Percentiles rank a stretch among this genome's conserved stretches.
Evolutionary conservation across 2,888 invertebrate species (phyloP).

Genomic region (Graphium colonna): DNA sequence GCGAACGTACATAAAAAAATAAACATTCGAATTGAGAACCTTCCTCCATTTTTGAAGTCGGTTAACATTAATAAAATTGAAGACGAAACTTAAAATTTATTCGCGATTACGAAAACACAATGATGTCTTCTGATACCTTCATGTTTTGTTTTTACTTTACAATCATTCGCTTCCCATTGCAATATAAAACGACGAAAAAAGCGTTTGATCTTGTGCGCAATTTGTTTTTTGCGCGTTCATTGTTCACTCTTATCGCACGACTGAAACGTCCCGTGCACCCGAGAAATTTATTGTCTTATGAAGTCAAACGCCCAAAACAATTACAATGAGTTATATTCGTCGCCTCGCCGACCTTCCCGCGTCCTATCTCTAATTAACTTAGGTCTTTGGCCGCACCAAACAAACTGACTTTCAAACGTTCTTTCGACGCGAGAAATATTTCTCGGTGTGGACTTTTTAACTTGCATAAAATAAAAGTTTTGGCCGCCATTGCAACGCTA

Average conservation of each 20-base stretch:
- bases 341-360: conserved; percentile 47
- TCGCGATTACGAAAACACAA: too few species aligned
- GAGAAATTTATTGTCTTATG: conserved; percentile 29
- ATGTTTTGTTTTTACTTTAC: background rate
- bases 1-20: too few species aligned
- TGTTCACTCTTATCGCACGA: conserved; percentile 7
- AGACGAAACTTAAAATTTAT: too few species aligned
- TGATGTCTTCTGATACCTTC: too few species aligned
- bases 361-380: conserved; percentile 64
- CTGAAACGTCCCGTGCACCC: conserved; percentile 1
- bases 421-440: conserved; percentile 59
- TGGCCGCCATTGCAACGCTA: conserved; percentile 20
- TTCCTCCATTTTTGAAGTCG: too few species aligned
- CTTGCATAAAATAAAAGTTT: conserved; percentile 21
- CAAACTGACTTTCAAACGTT: conserved; percentile 70
- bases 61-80: too few species aligned
- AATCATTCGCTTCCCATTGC: background rate
- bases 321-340: conserved; percentile 31
- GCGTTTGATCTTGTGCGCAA: background rate
- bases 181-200: background rate
- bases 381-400: conserved; percentile 59
- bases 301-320: conserved; percentile 28
- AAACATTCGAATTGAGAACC: too few species aligned
- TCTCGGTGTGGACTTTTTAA: conserved; percentile 60
- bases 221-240: background rate